These are phyloP conservation scores for Gymnopithys bicolor DNA, from an alignment of 2,797 vertebrate species.

Conservation along the genomic window DNA sequence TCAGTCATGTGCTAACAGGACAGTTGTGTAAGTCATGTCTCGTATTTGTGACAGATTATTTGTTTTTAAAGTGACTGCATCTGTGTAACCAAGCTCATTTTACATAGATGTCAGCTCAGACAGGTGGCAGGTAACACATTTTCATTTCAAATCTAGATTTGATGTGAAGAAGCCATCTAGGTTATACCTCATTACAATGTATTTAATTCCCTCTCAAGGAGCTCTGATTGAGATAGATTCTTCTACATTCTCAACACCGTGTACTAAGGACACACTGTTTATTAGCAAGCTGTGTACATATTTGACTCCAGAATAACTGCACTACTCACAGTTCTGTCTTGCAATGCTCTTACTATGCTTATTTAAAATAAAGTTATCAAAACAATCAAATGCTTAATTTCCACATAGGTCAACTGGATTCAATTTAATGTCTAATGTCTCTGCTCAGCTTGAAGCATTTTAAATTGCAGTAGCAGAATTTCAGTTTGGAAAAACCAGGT, in stretches of 20 bases:
- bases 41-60: background rate
- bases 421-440: background rate
- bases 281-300: background rate
- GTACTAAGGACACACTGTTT: background rate
- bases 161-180: background rate
- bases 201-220: background rate
- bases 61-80: background rate
- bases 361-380: background rate
- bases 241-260: background rate
- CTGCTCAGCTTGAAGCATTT: background rate
- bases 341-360: background rate
- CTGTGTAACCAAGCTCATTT: background rate
- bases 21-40: background rate
- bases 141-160: background rate
- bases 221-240: background rate
- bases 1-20: background rate
- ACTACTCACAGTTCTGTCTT: background rate
- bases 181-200: background rate
- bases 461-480: background rate
- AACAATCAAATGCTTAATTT: background rate
- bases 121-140: background rate
- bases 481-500: background rate
- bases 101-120: background rate
- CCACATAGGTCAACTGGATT: background rate
- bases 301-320: background rate